Percentiles rank a stretch among this genome's conserved stretches.
phyloP scores from a whole-genome alignment of 2,113 vertebrate species.

The Carettochelys insculpta region DNA sequence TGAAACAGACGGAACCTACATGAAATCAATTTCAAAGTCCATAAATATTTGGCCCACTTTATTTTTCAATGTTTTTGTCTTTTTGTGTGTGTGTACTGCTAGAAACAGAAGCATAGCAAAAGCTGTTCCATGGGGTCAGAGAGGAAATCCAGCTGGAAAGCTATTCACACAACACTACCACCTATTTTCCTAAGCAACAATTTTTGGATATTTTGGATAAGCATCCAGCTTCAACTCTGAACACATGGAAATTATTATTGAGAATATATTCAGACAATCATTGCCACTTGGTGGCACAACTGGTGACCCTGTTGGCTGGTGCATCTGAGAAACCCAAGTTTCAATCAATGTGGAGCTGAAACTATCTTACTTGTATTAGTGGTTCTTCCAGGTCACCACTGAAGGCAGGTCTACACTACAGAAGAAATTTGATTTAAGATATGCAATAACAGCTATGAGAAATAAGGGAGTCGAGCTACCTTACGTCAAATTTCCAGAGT shows the following conservation, averaged over 20 bases:
- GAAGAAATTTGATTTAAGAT: too few species aligned
- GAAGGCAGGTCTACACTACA: too few species aligned
- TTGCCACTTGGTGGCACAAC: not conserved
- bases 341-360: not conserved
- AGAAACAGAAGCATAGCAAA: not conserved
- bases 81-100: not conserved
- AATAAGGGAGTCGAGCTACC: too few species aligned
- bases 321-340: not conserved
- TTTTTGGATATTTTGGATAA: not conserved
- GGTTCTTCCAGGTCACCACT: not conserved
- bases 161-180: not conserved
- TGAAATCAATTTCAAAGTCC: not conserved
- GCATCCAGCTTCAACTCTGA: not conserved
- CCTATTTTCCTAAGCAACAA: not conserved
- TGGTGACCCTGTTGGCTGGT: not conserved
- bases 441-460: too few species aligned
- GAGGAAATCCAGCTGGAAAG: not conserved
- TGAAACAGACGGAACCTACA: not conserved
- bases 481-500: too few species aligned
- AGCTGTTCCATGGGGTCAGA: not conserved
- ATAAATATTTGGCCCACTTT: not conserved
- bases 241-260: not conserved
- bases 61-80: not conserved
- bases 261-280: not conserved
- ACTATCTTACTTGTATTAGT: fast-evolving